Conservation (phyloP, 1,140 invertebrate species). For the Bombus confusus region DNA sequence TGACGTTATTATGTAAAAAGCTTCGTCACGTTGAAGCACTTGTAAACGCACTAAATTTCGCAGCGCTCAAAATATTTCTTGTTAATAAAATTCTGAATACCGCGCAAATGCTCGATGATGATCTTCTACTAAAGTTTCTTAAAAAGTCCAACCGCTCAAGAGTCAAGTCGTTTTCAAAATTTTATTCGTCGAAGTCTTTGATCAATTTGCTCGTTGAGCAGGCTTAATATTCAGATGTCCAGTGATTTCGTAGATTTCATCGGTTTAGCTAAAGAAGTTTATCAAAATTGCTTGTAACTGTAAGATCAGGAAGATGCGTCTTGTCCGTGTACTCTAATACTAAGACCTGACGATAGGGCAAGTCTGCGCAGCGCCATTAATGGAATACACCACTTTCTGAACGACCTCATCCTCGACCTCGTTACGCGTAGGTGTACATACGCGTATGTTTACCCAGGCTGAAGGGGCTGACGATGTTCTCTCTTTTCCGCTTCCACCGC, state of each 20-base stretch:
- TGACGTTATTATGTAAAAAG: conserved; percentile 31
- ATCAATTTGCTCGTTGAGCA: neutral
- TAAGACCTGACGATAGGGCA: neutral
- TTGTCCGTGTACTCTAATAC: neutral
- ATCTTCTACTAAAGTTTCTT: neutral
- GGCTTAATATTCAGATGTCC: neutral
- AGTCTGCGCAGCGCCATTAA: conserved; percentile 54
- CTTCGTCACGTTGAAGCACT: neutral
- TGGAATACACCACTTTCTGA: conserved; percentile 63
- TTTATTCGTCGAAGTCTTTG: neutral
- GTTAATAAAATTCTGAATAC: neutral
- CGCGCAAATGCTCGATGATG: neutral
- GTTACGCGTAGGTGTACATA: conserved; percentile 65
- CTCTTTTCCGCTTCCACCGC: conserved; percentile 37
- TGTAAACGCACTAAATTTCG: neutral
- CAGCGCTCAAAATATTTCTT: neutral
- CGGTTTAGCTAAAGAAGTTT: conserved; percentile 44
- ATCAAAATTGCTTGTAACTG: conserved; percentile 16
- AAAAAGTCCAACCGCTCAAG: neutral
- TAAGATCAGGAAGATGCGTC: conserved; percentile 42
- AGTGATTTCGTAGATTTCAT: conserved; percentile 11
- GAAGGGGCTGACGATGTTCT: conserved; percentile 40
- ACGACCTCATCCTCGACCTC: conserved; percentile 63
- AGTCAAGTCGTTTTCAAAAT: neutral
- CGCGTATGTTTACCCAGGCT: conserved; percentile 57